phyloP scores from a whole-genome alignment of 2,888 invertebrate genomes.

The Tetramorium bicarinatum region DNA sequence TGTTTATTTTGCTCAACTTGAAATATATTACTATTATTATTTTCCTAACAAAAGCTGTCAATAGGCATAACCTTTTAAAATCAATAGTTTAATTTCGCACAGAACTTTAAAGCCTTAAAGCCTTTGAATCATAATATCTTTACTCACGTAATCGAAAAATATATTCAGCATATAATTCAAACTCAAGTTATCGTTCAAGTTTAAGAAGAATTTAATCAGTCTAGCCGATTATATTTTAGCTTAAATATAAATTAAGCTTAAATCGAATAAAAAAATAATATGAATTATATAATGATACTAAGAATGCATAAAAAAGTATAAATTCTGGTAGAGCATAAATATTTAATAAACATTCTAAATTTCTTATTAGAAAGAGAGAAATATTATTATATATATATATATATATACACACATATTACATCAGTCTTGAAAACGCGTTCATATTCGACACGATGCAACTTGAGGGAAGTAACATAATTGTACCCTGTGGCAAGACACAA shows the following conservation, averaged over 20 bases:
- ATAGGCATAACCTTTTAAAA: no score
- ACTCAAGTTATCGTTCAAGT: no score
- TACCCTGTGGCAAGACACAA: conserved; percentile 40
- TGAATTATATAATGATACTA: neutral
- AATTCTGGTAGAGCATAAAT: neutral
- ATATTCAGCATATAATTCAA: no score
- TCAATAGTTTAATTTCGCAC: no score
- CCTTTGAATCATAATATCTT: no score
- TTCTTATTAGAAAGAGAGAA: neutral
- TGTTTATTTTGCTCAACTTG: no score
- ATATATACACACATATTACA: neutral
- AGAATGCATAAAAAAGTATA: neutral
- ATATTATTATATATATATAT: neutral
- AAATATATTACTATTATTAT: neutral
- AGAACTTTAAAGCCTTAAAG: no score
- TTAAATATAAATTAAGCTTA: conserved; percentile 14
- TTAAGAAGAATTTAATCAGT: no score
- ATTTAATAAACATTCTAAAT: neutral
- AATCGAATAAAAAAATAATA: neutral
- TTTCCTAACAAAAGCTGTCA: no score
- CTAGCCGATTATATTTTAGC: no score
- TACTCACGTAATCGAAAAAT: no score
- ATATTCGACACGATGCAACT: conserved; percentile 8
- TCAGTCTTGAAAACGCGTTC: neutral
- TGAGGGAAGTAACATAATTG: conserved; percentile 41